phyloP scores from a whole-genome alignment of 2,888 invertebrate species.

The Cephus pygmeus region DNA sequence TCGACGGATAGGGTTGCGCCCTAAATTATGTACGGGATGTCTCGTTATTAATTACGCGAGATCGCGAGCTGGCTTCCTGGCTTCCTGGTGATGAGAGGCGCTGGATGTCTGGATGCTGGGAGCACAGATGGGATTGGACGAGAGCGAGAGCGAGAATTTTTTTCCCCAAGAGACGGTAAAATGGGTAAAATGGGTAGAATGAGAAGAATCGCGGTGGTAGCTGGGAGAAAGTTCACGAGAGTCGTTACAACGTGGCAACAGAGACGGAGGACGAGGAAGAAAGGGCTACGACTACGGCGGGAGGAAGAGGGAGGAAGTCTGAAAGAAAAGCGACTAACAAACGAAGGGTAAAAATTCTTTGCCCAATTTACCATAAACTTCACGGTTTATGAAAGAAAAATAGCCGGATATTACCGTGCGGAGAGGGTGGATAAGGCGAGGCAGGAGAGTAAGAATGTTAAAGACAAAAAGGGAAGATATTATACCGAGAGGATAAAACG shows the following conservation, averaged over 20 bases:
- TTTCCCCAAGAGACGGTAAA: too few relatives aligned
- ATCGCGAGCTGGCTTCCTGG: constrained; percentile 13
- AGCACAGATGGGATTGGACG: too few relatives aligned
- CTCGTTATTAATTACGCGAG: constrained; percentile 46
- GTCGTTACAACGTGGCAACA: too few relatives aligned
- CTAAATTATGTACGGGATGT: constrained; percentile 36
- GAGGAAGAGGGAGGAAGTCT: neutral
- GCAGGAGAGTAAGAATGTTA: neutral
- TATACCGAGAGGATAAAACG: neutral
- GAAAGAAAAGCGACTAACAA: constrained; percentile 22
- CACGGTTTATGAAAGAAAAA: constrained; percentile 44
- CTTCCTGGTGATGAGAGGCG: too few relatives aligned
- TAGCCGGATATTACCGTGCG: constrained; percentile 41
- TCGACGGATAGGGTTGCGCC: constrained; percentile 33
- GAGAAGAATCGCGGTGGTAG: too few relatives aligned
- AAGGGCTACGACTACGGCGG: neutral
- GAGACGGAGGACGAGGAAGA: neutral
- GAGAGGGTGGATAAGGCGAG: neutral
- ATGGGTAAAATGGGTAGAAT: too few relatives aligned
- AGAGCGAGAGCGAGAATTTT: too few relatives aligned
- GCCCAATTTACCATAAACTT: constrained; percentile 53
- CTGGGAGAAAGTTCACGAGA: too few relatives aligned
- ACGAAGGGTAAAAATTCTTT: constrained; percentile 33
- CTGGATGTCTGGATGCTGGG: too few relatives aligned
- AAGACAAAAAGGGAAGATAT: neutral